Conservation (phyloP, 2,888 invertebrate species). For the Drosophila nr. medialis region DNA sequence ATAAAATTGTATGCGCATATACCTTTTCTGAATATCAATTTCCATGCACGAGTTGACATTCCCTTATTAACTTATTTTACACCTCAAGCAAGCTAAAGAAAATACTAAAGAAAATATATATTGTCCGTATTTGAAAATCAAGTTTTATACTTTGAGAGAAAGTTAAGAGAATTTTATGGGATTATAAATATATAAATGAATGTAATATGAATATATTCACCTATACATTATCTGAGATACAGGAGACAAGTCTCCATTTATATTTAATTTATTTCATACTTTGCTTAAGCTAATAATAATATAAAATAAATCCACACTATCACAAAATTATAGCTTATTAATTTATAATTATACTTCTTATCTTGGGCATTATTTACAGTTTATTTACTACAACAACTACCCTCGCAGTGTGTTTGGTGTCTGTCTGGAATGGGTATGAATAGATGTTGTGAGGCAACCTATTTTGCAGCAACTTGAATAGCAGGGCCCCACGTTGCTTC, state of each 20-base stretch:
- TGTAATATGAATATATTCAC: background rate
- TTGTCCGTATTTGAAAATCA: background rate
- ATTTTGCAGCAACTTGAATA: conserved; percentile 38
- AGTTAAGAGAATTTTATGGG: background rate
- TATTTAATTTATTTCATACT: background rate
- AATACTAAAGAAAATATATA: background rate
- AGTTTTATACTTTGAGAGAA: background rate
- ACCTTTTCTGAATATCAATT: background rate
- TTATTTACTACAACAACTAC: conserved; percentile 1
- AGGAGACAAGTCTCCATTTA: background rate
- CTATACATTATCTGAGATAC: background rate
- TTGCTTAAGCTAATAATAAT: background rate
- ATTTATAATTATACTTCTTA: background rate
- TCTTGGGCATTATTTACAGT: background rate
- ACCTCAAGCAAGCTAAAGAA: background rate
- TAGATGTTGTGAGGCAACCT: conserved; percentile 8
- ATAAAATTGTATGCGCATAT: background rate
- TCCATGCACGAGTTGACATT: background rate
- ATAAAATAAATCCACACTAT: background rate
- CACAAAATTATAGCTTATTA: background rate
- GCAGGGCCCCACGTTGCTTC: conserved; percentile 47
- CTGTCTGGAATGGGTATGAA: background rate
- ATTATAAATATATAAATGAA: background rate
- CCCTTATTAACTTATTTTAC: background rate
- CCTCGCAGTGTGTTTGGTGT: conserved; percentile 25